A percentile compares a stretch with the other conserved stretches of the same genome.
These are phyloP conservation scores for Theonella swinhoei DNA, from an alignment of 37 sponge, comb jelly and placozoan species.

Conservation along the genomic window DNA sequence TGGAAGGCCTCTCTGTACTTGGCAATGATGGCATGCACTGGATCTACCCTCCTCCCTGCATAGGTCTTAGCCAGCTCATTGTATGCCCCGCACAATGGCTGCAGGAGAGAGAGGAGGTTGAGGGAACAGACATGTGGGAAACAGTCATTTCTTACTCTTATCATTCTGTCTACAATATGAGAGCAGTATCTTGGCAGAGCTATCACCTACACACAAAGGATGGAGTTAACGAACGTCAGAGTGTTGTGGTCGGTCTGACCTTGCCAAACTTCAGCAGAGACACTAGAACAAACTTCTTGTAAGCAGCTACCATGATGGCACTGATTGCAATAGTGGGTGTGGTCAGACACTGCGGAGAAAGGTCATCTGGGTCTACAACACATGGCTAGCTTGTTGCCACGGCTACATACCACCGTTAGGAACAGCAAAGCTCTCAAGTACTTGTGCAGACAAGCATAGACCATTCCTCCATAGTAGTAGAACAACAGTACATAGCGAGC, in stretches of 20 bases:
- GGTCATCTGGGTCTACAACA: not conserved
- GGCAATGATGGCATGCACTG: conserved; percentile 33
- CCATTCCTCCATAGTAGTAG: conserved; percentile 96
- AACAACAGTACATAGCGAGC: conserved; percentile 70
- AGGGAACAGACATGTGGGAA: not conserved
- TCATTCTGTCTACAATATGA: conserved; percentile 61
- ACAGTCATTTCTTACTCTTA: conserved; percentile 36
- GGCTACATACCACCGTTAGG: conserved; percentile 73
- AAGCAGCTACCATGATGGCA: conserved; percentile 94
- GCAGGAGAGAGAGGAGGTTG: not conserved
- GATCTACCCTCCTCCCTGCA: conserved; percentile 18
- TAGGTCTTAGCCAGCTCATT: conserved; percentile 65
- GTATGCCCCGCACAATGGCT: conserved; percentile 83
- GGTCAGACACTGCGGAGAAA: conserved; percentile 68
- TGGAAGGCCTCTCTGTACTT: conserved; percentile 65
- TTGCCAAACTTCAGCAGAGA: conserved; percentile 88
- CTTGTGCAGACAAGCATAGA: conserved; percentile 84
- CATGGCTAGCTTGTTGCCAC: not conserved
- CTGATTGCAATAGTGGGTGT: conserved; percentile 87
- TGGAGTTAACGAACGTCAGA: not conserved
- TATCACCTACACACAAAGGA: conserved; percentile 24
- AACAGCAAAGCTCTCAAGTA: conserved; percentile 82
- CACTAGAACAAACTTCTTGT: conserved; percentile 90
- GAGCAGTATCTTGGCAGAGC: conserved; percentile 67
- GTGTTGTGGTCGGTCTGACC: conserved; percentile 14